Evolutionary conservation across 1,140 invertebrate species (phyloP).

Genomic region (Eulimnadia texana): DNA sequence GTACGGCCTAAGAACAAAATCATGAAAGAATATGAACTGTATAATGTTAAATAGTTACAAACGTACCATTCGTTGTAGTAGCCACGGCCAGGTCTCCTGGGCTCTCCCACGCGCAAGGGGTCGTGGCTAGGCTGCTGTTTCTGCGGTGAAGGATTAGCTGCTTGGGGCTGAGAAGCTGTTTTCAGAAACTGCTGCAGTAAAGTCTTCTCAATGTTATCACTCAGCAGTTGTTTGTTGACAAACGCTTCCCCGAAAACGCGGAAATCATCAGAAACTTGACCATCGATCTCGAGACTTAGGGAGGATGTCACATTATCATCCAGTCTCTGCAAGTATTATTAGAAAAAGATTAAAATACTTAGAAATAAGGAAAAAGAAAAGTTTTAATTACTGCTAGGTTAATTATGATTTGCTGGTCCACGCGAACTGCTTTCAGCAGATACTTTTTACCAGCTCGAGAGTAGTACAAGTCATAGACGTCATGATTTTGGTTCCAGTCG

Average conservation of each 20-base stretch:
- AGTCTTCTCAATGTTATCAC: conserved; percentile 34
- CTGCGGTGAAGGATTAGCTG: not conserved
- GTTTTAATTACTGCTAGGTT: conserved; percentile 43
- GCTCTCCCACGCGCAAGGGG: not conserved
- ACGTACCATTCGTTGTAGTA: conserved; percentile 1
- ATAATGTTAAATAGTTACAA: not conserved
- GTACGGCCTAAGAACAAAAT: conserved; percentile 18
- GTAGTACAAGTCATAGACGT: conserved; percentile 45
- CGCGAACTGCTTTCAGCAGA: conserved; percentile 45
- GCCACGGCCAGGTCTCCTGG: not conserved
- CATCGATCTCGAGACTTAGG: conserved; percentile 30
- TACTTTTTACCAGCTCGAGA: conserved; percentile 44
- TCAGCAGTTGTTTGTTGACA: conserved; percentile 29
- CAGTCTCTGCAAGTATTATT: conserved; percentile 27
- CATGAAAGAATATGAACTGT: not conserved
- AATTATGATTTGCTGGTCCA: conserved; percentile 43
- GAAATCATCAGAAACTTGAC: conserved; percentile 25
- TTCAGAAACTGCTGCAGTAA: conserved; percentile 25
- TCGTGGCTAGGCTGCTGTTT: not conserved
- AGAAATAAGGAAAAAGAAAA: not conserved
- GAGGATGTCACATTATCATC: conserved; percentile 30
- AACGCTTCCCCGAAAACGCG: not conserved
- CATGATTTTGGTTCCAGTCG: conserved; percentile 39
- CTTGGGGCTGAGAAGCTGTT: not conserved
- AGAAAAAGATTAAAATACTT: not conserved